Conservation (phyloP, 1,140 invertebrate species). For the Drosophila subpulchrella region DNA sequence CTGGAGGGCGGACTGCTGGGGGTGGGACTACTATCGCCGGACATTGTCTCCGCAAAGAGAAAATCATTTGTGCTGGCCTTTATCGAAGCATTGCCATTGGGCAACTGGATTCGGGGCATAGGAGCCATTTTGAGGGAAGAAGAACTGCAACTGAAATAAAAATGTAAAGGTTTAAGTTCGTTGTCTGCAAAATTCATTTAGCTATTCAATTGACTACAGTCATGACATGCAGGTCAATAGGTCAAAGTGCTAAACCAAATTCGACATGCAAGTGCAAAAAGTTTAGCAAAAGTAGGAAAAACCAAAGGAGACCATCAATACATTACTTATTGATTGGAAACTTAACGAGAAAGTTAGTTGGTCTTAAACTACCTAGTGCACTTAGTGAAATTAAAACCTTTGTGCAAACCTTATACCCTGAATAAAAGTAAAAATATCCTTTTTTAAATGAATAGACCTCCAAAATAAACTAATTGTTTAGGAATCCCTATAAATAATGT, state of each 20-base stretch:
- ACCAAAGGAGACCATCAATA: conserved; percentile 5
- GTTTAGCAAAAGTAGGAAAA: background rate
- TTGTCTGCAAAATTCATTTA: background rate
- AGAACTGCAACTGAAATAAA: conserved; percentile 29
- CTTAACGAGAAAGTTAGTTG: background rate
- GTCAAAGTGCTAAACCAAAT: conserved; percentile 46
- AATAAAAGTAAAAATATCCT: background rate
- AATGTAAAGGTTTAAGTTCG: conserved; percentile 12
- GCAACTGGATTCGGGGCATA: conserved; percentile 76
- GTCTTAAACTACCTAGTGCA: no score
- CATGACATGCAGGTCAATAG: conserved; percentile 62
- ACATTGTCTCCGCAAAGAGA: conserved; percentile 75
- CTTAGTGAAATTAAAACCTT: conserved; percentile 3
- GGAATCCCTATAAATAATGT: background rate
- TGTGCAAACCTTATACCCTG: background rate
- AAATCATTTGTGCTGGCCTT: conserved; percentile 74
- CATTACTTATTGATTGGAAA: conserved; percentile 21
- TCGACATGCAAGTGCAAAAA: conserved; percentile 45
- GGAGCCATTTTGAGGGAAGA: conserved; percentile 66
- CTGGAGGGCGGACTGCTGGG: conserved; percentile 82
- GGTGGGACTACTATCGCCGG: conserved; percentile 78
- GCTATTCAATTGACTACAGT: conserved; percentile 7
- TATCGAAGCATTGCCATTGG: conserved; percentile 55
- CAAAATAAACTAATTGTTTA: background rate
- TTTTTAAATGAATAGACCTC: background rate